Evolutionary conservation across 1,140 invertebrate genomes (phyloP), one percentile per base, ranked within the genome.

Genomic region (Zaprionus taronus): DNA sequence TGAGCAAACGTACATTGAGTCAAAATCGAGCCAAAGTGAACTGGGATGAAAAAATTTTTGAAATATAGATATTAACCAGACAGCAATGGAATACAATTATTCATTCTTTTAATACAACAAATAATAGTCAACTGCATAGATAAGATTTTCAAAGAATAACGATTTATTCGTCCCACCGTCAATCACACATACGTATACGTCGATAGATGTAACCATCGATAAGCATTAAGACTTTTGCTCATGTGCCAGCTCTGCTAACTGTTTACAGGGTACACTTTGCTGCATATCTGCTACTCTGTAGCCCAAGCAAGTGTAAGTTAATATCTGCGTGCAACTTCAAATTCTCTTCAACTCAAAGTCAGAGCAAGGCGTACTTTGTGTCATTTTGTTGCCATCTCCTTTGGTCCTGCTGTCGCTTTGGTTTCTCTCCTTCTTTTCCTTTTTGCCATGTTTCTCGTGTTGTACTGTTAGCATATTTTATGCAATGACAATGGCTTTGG

Each of bases 401-500:
- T 26, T 41, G 36, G 56, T 36, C 17, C 26, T 47, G 15, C 53
- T 51, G 2, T 15, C 20, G 9, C 47, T 69, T n/a, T 20, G 15
- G 55, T 49, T 47, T 47, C 71, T 51, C 60, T 63, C 9, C 44
- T 28, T 31, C 5, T 44, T 44, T 31, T 41, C 41, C 44, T 66
- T 72, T 70, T 38, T 70, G 20, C 51, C n/a, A 53, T 66, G 41
- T 58, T 53, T 65, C 72, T 78, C 74, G 57, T 75, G 67, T 65
- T 79, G 77, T 86, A 77, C 78, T 79, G 79, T 90, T 79, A 91
- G 87, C 89, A 91, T 92, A 92, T 92, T 92, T 92, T 92, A 92
- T 92, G 86, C 90, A 92, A 92, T 92, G 86, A 92, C 91, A 92
- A 92, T 91, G 81, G 91, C 90, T 92, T 91, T 92, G 90, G 85